phyloP scores from a whole-genome alignment of 92 coral and sea anemone genomes.

The Porites evermanni region DNA sequence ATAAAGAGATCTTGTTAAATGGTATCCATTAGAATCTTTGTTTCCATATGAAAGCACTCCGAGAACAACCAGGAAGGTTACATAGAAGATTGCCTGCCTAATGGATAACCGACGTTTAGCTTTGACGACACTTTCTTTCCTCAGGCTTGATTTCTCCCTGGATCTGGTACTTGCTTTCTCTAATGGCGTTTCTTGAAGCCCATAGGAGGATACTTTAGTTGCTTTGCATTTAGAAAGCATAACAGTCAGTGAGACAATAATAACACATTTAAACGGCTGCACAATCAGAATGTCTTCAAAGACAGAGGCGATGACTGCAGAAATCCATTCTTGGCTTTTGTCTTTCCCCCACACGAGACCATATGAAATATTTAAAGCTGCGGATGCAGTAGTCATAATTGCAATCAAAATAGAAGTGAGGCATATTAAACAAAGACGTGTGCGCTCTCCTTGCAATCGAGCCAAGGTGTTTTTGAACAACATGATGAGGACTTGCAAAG shows the following conservation, averaged over 20 bases:
- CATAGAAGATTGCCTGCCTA: constrained; percentile 46
- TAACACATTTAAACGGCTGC: constrained; percentile 69
- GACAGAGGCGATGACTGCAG: constrained; percentile 69
- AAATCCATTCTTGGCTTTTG: constrained; percentile 72
- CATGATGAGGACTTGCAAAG: constrained; percentile 53
- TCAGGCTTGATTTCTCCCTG: neutral
- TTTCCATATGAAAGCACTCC: constrained; percentile 67
- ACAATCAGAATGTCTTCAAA: constrained; percentile 63
- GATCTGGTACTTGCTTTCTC: neutral
- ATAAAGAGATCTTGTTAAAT: constrained; percentile 57
- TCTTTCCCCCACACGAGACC: constrained; percentile 77
- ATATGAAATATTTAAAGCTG: constrained; percentile 58
- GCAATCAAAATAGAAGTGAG: constrained; percentile 58
- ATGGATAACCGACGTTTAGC: neutral
- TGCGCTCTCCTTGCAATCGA: constrained; percentile 16
- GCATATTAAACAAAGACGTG: constrained; percentile 41
- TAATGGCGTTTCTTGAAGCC: neutral
- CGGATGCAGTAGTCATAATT: constrained; percentile 37
- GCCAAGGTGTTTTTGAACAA: constrained; percentile 43
- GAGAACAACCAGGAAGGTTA: constrained; percentile 72
- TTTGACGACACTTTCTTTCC: neutral
- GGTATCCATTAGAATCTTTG: constrained; percentile 60
- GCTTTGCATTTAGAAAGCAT: constrained; percentile 14
- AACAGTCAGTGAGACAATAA: constrained; percentile 58
- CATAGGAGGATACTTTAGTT: neutral